phyloP scores from a whole-genome alignment of 2,888 invertebrate genomes.

The Allophyes oxyacanthae region DNA sequence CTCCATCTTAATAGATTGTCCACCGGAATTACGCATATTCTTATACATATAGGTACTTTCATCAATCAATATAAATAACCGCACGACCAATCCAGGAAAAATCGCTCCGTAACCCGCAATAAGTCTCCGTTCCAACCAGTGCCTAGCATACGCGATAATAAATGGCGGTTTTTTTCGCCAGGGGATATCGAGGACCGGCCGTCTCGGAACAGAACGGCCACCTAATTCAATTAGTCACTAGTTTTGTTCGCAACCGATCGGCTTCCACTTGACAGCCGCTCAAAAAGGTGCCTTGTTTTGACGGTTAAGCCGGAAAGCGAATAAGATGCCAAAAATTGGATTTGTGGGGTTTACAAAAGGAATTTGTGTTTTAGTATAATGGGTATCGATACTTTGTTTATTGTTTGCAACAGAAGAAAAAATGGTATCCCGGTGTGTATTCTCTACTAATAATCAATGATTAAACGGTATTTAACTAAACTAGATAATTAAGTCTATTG shows the following conservation, averaged over 20 bases:
- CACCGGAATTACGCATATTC: too few relatives aligned
- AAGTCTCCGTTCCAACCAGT: conserved; percentile 52
- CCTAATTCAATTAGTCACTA: conserved; percentile 68
- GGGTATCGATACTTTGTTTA: too few relatives aligned
- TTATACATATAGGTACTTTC: too few relatives aligned
- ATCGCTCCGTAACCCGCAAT: conserved; percentile 45
- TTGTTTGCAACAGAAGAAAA: too few relatives aligned
- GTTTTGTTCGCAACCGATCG: conserved; percentile 61
- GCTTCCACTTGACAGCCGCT: conserved; percentile 50
- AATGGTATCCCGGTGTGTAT: too few relatives aligned
- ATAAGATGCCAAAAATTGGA: conserved; percentile 18
- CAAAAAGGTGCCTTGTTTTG: conserved; percentile 41
- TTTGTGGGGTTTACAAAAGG: neutral
- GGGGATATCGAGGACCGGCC: conserved; percentile 38
- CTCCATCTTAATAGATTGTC: too few relatives aligned
- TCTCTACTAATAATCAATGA: too few relatives aligned
- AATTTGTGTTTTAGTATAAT: neutral
- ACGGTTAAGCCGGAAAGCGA: conserved; percentile 9
- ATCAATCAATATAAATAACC: conserved; percentile 53
- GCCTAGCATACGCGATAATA: conserved; percentile 50
- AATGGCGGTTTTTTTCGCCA: conserved; percentile 50
- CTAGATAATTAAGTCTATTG: too few relatives aligned
- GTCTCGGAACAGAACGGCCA: conserved; percentile 52
- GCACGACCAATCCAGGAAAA: conserved; percentile 44
- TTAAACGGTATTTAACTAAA: too few relatives aligned